Percentiles rank a stretch among this genome's conserved stretches.
Conservation (phyloP, 2,113 vertebrate species). For the Mesoclemmys tuberculata region DNA sequence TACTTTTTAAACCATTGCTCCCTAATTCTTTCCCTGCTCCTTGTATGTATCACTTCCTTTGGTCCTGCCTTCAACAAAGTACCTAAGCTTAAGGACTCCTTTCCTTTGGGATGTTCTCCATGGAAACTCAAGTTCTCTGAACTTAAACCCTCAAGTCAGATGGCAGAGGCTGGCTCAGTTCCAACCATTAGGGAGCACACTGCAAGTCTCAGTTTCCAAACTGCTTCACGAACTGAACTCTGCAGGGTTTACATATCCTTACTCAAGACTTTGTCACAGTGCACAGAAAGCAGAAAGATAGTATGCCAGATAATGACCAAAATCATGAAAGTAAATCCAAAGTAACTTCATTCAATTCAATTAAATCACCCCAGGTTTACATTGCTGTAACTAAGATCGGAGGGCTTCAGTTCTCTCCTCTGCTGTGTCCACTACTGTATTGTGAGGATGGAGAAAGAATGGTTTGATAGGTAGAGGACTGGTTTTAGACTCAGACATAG, state of each 20-base stretch:
- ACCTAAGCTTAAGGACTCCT: neutral
- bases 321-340: neutral
- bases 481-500: neutral
- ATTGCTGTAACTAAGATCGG: neutral
- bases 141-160: neutral
- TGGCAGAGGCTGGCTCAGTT: neutral
- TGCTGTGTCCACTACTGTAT: neutral
- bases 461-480: neutral
- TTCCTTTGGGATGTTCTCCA: neutral
- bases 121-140: neutral
- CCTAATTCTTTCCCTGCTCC: neutral
- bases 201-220: too few relatives aligned
- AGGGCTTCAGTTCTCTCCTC: neutral
- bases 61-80: neutral
- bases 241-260: neutral
- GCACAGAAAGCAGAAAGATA: neutral
- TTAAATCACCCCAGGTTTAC: neutral
- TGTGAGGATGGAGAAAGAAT: neutral
- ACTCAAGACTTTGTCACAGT: neutral
- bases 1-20: neutral
- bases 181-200: too few relatives aligned
- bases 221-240: neutral
- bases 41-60: neutral
- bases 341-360: neutral
- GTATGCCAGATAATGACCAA: neutral